These are phyloP conservation scores for Pseudorasbora parva DNA, from an alignment of 2,113 vertebrate species.

Conservation along the genomic window DNA sequence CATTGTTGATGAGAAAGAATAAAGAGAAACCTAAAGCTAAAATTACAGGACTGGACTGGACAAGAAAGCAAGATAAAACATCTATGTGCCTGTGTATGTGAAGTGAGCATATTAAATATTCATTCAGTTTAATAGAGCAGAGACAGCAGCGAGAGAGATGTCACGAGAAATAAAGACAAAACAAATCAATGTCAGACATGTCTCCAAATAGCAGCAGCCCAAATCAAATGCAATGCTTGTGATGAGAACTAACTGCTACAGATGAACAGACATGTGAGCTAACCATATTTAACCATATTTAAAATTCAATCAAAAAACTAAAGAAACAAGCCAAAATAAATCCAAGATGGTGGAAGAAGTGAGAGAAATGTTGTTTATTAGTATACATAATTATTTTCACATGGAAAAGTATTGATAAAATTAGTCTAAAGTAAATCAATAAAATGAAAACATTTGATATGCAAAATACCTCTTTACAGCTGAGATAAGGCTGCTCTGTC, in stretches of 20 bases:
- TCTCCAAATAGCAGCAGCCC: not conserved
- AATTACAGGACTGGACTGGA: conserved; percentile 39
- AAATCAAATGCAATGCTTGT: not conserved
- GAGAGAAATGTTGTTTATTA: not conserved
- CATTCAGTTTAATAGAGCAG: conserved; percentile 8
- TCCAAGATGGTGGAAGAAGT: not conserved
- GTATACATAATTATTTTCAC: not conserved
- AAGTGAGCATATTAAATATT: conserved; percentile 11
- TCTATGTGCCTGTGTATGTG: conserved; percentile 15
- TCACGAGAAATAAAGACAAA: not conserved
- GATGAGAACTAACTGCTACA: not conserved
- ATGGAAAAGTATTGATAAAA: not conserved
- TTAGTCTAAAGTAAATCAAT: not conserved
- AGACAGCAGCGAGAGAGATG: not conserved
- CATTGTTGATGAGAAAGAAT: not conserved
- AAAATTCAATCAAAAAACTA: not conserved
- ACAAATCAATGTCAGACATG: not conserved
- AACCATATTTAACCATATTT: not conserved
- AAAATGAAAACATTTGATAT: no score
- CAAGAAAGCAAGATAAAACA: not conserved
- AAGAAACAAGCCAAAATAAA: not conserved
- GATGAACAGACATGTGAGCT: not conserved
- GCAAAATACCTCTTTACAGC: no score
- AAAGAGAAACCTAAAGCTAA: not conserved
- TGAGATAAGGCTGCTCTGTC: no score